phyloP scores from a whole-genome alignment of 1,140 invertebrate genomes.

The Pseudachorutes palmiensis region DNA sequence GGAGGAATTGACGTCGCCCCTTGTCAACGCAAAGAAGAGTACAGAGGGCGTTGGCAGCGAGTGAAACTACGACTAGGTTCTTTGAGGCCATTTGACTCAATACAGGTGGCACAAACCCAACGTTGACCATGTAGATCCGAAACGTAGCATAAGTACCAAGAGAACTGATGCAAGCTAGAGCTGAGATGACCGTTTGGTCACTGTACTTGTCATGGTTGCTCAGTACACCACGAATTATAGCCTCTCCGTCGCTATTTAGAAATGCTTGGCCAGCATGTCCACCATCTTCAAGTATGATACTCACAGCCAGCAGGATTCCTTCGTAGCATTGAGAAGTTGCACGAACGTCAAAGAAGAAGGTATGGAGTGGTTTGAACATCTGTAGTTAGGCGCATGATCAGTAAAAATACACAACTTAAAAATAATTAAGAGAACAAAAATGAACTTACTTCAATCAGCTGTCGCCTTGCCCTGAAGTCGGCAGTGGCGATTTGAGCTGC shows the following conservation, averaged over 20 bases:
- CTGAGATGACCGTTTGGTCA: constrained; percentile 21
- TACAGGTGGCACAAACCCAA: constrained; percentile 11
- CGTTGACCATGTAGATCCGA: neutral
- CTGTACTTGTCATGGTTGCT: no score
- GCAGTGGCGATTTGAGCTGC: constrained; percentile 18
- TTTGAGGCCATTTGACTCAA: constrained; percentile 1
- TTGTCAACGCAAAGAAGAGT: constrained; percentile 16
- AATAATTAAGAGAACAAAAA: neutral
- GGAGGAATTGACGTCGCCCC: constrained; percentile 16
- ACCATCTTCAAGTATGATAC: constrained; percentile 12
- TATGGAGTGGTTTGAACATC: constrained; percentile 9
- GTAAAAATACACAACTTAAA: constrained; percentile 5
- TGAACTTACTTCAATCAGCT: constrained; percentile 16
- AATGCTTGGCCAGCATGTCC: constrained; percentile 18
- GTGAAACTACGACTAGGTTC: constrained; percentile 23
- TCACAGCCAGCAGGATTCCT: neutral
- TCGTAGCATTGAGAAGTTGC: constrained; percentile 3
- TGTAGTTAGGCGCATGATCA: no score
- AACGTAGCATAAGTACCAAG: constrained; percentile 8
- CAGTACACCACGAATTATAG: no score
- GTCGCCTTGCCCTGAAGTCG: constrained; percentile 11
- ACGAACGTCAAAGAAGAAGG: neutral
- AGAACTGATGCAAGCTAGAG: constrained; percentile 19
- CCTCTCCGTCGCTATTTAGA: neutral
- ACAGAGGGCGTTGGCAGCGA: constrained; percentile 18